Evolutionary conservation across 2,797 vertebrate genomes (phyloP), one percentile per base, ranked within the genome.

Genomic region (Enteromius paludinosus): DNA sequence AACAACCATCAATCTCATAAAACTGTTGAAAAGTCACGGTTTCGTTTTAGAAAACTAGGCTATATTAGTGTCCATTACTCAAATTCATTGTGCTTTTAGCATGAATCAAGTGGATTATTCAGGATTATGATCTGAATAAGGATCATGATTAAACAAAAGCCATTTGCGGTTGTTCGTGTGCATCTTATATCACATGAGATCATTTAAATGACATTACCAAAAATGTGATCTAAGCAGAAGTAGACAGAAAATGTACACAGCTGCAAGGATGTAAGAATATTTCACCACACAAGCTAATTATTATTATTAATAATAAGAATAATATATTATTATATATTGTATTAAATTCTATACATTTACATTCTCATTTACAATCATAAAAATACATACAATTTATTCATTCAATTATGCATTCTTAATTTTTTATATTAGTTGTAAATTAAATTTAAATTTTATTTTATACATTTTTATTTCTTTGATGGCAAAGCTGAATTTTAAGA

Each of bases 91-190:
- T 52, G 76, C 45, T 78, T 78, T 66, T 25, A 41, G 65, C 33
- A 59, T 69, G 33, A 70, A 59, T 70, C 43, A 49, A 56, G 78
- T 17, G 23, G 49, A 69, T 78, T 65, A 66, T 33, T 47, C 3
- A 65, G 75, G 75, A 79, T 79, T 69, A 79, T 41, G 35, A 43
- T 30, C 23, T 52, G 77, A 79, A 56, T 35, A 59, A 38, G 49
- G 14, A 79, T 79, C 65, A 79, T 70, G 47, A 54, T 49, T 62
- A 17, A 62, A 47, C 20, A 79, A 69, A 79, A 18, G n/a, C 3
- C 78, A 59, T 15, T 69, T 56, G 65, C 15, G 18, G 28, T 78
- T 65, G 66, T 52, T 52, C 43, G 30, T 33, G 41, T 65, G 45
- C 41, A 78, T 66, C 6, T 66, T 35, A 1, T 33, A 65, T 23